These are phyloP conservation scores for Torymus auratus DNA, from an alignment of 2,888 invertebrate genomes.

Conservation along the genomic window DNA sequence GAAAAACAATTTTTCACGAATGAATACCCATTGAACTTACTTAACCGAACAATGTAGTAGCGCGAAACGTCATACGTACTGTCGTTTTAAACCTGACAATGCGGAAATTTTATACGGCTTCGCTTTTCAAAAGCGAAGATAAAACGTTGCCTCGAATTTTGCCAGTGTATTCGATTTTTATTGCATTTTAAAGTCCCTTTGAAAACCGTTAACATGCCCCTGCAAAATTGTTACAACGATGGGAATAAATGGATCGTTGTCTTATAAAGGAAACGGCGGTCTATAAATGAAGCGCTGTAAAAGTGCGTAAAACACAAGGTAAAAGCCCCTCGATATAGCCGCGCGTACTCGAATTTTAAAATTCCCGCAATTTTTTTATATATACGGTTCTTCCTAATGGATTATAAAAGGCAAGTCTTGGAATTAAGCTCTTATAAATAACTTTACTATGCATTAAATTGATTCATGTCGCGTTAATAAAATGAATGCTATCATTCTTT, in stretches of 20 bases:
- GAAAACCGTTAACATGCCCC: conserved; percentile 19
- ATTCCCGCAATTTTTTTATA: not conserved
- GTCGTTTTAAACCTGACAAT: no score
- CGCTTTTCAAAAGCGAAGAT: not conserved
- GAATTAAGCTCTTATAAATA: no score
- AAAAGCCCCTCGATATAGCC: conserved; percentile 5
- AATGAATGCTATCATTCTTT: no score
- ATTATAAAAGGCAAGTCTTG: not conserved
- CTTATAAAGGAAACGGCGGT: conserved; percentile 11
- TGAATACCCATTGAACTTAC: no score
- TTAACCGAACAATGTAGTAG: no score
- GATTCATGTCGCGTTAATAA: no score
- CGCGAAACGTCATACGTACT: no score
- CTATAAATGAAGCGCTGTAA: conserved; percentile 32
- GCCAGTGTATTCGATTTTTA: conserved; percentile 24
- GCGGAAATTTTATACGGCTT: not conserved
- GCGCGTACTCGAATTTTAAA: not conserved
- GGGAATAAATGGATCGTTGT: conserved; percentile 35
- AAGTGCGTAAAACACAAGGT: conserved; percentile 12
- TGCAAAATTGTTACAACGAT: conserved; percentile 23
- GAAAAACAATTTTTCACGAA: no score
- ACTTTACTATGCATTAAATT: no score
- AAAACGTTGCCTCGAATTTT: not conserved
- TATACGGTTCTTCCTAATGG: not conserved
- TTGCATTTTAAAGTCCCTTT: conserved; percentile 13